phyloP scores from a whole-genome alignment of 2,888 invertebrate species.

The Acheta domesticus region DNA sequence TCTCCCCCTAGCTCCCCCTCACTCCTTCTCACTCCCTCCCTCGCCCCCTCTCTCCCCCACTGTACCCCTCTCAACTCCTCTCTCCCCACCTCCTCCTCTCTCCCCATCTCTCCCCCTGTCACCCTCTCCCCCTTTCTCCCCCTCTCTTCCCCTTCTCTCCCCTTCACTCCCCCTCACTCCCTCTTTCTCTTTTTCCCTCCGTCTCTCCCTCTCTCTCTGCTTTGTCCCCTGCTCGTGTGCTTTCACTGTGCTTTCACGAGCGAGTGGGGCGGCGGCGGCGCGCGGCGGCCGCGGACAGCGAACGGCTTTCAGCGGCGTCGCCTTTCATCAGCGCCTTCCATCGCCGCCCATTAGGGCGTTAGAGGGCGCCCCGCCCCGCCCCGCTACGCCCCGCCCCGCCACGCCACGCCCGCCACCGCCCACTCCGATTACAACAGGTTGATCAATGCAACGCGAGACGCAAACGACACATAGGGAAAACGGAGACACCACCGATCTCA shows the following conservation, averaged over 20 bases:
- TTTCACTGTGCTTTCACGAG: background rate
- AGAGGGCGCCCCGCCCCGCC: too few relatives aligned
- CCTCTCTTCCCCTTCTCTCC: background rate
- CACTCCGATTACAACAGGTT: too few relatives aligned
- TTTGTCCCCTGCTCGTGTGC: background rate
- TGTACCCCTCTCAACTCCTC: background rate
- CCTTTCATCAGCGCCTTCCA: too few relatives aligned
- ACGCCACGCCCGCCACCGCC: too few relatives aligned
- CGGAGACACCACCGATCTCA: too few relatives aligned
- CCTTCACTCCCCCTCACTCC: background rate
- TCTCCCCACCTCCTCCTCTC: background rate
- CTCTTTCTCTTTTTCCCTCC: background rate
- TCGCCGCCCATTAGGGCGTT: too few relatives aligned
- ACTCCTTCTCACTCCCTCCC: conserved; percentile 26
- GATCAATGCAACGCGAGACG: too few relatives aligned
- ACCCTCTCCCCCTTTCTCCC: background rate
- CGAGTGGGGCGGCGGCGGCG: background rate
- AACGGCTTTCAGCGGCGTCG: background rate
- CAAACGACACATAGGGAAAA: too few relatives aligned
- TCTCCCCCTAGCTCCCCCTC: background rate
- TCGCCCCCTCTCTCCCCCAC: conserved; percentile 27
- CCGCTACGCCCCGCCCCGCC: too few relatives aligned
- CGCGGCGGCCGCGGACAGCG: background rate
- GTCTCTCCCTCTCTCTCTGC: background rate
- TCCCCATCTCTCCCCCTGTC: background rate